Conservation (phyloP, 2,797 vertebrate genomes). For the Nasua narica region DNA sequence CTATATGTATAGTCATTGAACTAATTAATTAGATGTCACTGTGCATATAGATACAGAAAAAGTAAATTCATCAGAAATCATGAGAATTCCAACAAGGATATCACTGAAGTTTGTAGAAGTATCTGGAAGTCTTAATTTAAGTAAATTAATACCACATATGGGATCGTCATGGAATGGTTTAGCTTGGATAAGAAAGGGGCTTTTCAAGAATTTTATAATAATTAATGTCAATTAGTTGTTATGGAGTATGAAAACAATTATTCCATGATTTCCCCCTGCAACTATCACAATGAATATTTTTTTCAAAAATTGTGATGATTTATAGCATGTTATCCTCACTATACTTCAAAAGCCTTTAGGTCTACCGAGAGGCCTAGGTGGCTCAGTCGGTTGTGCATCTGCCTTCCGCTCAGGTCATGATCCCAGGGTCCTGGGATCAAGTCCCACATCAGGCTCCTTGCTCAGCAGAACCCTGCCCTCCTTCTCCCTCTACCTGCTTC, state of each 20-base stretch:
- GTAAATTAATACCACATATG: neutral
- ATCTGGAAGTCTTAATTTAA: neutral
- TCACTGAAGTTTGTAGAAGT: neutral
- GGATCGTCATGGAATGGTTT: neutral
- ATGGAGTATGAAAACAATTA: neutral
- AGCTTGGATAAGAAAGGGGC: neutral
- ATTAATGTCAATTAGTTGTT: neutral
- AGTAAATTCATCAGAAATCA: neutral
- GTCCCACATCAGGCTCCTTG: no score
- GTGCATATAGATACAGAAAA: neutral
- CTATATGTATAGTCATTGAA: neutral
- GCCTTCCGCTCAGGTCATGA: no score
- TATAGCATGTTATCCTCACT: neutral
- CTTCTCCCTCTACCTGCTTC: no score
- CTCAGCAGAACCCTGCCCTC: no score
- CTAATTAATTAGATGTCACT: neutral
- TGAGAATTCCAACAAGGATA: neutral
- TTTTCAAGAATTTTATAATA: neutral
- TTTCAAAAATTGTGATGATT: neutral
- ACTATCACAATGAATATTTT: neutral
- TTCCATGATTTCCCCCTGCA: neutral
- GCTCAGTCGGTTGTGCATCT: no score
- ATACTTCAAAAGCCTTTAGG: neutral
- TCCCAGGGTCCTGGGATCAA: no score
- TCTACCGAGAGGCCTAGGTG: neutral